Percentiles rank a stretch among this genome's conserved stretches.
Conservation (phyloP, 2,888 invertebrate genomes). For the Fragum fragum region DNA sequence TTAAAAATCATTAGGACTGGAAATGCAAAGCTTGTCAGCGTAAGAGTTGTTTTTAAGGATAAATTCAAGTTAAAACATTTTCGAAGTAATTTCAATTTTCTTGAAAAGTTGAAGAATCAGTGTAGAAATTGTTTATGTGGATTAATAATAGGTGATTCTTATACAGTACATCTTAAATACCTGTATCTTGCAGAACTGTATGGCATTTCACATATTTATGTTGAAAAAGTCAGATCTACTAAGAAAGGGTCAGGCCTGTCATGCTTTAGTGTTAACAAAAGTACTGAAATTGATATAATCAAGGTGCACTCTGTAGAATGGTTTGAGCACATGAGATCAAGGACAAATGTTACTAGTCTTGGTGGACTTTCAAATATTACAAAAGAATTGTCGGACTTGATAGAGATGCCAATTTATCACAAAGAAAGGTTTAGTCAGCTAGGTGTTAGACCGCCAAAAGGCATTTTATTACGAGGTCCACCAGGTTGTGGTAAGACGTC, state of each 20-base stretch:
- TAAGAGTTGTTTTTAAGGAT: slow-evolving; percentile 58
- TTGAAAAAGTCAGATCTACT: slow-evolving; percentile 45
- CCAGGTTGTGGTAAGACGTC: slow-evolving; percentile 87
- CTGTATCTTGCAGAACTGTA: slow-evolving; percentile 70
- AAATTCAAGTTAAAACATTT: slow-evolving; percentile 49
- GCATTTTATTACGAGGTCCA: slow-evolving; percentile 81
- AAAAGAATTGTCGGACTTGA: slow-evolving; percentile 71
- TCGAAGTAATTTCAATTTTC: slow-evolving; percentile 27
- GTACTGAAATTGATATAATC: slow-evolving; percentile 70
- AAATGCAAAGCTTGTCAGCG: slow-evolving; percentile 6
- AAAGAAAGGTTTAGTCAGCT: slow-evolving; percentile 47
- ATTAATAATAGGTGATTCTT: slow-evolving; percentile 60
- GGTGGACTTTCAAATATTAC: slow-evolving; percentile 77
- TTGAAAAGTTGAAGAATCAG: slow-evolving; percentile 43
- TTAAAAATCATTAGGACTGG: not conserved
- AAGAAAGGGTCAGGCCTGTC: slow-evolving; percentile 3
- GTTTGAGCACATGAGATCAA: slow-evolving; percentile 60
- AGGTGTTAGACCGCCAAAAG: slow-evolving; percentile 69
- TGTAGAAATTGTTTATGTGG: slow-evolving; percentile 72
- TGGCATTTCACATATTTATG: slow-evolving; percentile 72
- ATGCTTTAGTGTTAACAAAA: slow-evolving; percentile 59
- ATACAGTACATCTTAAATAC: slow-evolving; percentile 62
- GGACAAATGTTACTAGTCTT: slow-evolving; percentile 33
- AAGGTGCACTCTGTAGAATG: slow-evolving; percentile 75
- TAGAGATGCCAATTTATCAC: slow-evolving; percentile 66